These are phyloP conservation scores for Ceratoteleas bidentatus DNA, from an alignment of 1,140 invertebrate species.

Conservation along the genomic window DNA sequence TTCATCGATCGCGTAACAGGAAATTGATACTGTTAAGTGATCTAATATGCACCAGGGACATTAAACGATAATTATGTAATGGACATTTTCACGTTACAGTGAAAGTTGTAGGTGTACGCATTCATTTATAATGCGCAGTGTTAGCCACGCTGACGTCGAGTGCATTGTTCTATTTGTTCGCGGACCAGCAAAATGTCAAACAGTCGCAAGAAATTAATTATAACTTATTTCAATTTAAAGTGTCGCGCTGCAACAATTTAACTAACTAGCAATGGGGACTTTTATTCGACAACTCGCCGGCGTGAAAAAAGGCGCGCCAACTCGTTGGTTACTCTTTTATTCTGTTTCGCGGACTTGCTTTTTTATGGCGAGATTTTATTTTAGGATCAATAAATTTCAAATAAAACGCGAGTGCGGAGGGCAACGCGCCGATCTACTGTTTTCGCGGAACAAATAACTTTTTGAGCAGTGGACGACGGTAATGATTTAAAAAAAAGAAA, in stretches of 20 bases:
- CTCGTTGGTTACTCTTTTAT: not conserved
- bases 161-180: constrained; percentile 25
- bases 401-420: not conserved
- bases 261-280: too few relatives aligned
- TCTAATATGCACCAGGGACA: constrained; percentile 22
- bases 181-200: constrained; percentile 12
- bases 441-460: too few relatives aligned
- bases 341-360: not conserved
- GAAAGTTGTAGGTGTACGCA: constrained; percentile 24
- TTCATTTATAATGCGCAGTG: constrained; percentile 25
- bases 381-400: constrained; percentile 7
- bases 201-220: constrained; percentile 17
- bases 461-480: too few relatives aligned
- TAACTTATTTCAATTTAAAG: constrained; percentile 15
- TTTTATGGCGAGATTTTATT: not conserved
- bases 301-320: too few relatives aligned
- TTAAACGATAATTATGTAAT: constrained; percentile 28
- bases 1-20: not conserved
- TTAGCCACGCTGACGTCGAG: constrained; percentile 6
- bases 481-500: too few relatives aligned
- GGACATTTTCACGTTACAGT: constrained; percentile 26
- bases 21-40: constrained; percentile 17
- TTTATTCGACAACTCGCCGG: too few relatives aligned
- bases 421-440: not conserved
- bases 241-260: not conserved